Evolutionary conservation across 2,113 vertebrate species (phyloP).

Genomic region (Atractosteus spatula): DNA sequence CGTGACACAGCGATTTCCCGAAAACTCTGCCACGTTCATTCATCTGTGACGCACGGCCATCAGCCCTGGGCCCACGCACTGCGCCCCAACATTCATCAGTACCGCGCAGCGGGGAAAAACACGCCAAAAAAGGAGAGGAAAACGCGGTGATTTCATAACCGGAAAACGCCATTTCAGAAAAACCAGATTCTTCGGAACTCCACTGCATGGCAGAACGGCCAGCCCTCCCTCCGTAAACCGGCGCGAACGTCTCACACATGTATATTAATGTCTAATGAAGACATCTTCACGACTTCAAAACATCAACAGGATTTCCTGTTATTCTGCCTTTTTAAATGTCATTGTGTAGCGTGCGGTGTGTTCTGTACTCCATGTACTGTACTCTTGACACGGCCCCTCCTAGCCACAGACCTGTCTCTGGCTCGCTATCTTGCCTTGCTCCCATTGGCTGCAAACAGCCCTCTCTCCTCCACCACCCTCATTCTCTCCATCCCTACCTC

Average conservation of each 20-base stretch:
- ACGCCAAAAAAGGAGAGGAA: no score
- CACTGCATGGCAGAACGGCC: no score
- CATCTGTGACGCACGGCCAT: conserved; percentile 25
- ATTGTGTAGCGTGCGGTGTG: conserved; percentile 14
- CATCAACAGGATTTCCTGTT: conserved; percentile 70
- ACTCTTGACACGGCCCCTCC: no score
- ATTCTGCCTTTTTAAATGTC: conserved; percentile 64
- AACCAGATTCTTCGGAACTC: no score
- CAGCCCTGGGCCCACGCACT: background rate
- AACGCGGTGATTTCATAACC: no score
- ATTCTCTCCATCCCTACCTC: background rate
- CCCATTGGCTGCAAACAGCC: background rate
- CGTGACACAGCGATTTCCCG: conserved; percentile 36
- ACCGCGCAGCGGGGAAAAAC: no score
- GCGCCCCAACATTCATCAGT: background rate
- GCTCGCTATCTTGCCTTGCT: no score
- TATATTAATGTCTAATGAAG: no score
- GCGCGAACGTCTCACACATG: no score
- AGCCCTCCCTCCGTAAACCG: no score
- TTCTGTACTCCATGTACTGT: background rate
- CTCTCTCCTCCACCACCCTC: accelerated
- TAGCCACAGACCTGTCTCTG: no score
- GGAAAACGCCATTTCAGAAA: no score
- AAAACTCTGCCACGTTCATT: conserved; percentile 24
- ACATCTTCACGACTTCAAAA: conserved; percentile 42